Percentiles rank a stretch among this genome's conserved stretches.
These are phyloP conservation scores for Plagodis pulveraria DNA, from an alignment of 2,888 invertebrate genomes.

Conservation along the genomic window DNA sequence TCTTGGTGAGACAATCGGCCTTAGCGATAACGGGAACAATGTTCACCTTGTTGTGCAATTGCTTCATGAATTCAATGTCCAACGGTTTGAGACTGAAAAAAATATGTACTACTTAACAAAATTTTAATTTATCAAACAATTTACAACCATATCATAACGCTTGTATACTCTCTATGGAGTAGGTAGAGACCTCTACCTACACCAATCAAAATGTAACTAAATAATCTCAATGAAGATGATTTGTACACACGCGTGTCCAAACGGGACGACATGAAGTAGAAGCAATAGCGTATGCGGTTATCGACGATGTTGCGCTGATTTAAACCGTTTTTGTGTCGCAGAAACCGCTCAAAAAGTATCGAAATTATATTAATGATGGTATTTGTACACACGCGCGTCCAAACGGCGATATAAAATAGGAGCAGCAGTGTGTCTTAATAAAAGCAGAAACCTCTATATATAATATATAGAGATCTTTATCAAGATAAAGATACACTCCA, in stretches of 20 bases:
- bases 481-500: no score
- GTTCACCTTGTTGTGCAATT: slow-evolving; percentile 97
- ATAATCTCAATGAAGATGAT: no score
- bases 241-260: slow-evolving; percentile 94
- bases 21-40: slow-evolving; percentile 99
- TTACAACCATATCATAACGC: neutral
- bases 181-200: no score
- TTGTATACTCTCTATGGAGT: no score
- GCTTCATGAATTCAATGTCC: slow-evolving; percentile 98
- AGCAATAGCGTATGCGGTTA: slow-evolving; percentile 98
- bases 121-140: neutral
- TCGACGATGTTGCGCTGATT: slow-evolving; percentile 98
- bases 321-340: slow-evolving; percentile 96
- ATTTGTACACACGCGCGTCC: no score
- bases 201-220: no score
- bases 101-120: neutral
- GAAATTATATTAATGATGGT: no score
- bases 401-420: no score
- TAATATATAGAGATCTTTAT: no score
- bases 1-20: slow-evolving; percentile 97
- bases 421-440: no score
- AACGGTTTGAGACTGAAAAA: slow-evolving; percentile 92
- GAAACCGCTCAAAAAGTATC: slow-evolving; percentile 96
- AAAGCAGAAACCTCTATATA: no score
- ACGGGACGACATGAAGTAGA: slow-evolving; percentile 98